Evolutionary conservation across 2,113 vertebrate genomes (phyloP), one percentile per base, ranked within the genome.

Genomic region (Pedetes capensis): DNA sequence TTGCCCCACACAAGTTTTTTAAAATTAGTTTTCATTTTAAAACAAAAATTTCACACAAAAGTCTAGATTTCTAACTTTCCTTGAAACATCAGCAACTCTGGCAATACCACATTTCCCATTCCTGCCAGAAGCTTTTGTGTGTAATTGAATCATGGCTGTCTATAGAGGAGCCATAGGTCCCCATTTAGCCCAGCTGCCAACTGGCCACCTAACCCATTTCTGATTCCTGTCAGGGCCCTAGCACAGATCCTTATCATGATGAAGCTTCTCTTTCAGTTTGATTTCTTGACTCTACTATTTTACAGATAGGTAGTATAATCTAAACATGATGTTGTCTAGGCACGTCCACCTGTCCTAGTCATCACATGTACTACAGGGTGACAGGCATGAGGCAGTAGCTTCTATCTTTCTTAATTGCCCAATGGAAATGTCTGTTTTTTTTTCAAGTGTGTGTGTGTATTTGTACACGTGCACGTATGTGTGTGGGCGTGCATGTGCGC

Each of bases 401-500:
- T 93, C 39, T 75, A 55, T 57, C 44, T 95, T 91, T 79, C 80
- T 81, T 51, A 39, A 51, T 53, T 80, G 29, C 72, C 88, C 85
- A 39, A 61, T 85, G 66, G 59, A 80, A 87, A 42, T 80, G 47
- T 59, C 64, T 92, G 39, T 1, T 42, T 23, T 59, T 63, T 72
- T 34, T 44, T 57, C 10, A 17, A 42, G 39, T 37, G 5, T 27
- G 42, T 12, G 13, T 29, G 64, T 18, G 64, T 68, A 34, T 37
- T 4, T 37, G 16, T 68, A 17, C 20, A 17, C 20, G 57, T 55
- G 53, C 16, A 16, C 17, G 34, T 55, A 17, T 49, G 10, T 80
- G 20, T 59, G 53, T 82, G 7, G n/a, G n/a, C n/a, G n/a, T n/a
- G n/a, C n/a, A n/a, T n/a, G n/a, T n/a, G n/a, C n/a, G n/a, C n/a